Base-by-base conservation (phyloP, 1,140 invertebrate species). In the Onthophagus taurus region DNA sequence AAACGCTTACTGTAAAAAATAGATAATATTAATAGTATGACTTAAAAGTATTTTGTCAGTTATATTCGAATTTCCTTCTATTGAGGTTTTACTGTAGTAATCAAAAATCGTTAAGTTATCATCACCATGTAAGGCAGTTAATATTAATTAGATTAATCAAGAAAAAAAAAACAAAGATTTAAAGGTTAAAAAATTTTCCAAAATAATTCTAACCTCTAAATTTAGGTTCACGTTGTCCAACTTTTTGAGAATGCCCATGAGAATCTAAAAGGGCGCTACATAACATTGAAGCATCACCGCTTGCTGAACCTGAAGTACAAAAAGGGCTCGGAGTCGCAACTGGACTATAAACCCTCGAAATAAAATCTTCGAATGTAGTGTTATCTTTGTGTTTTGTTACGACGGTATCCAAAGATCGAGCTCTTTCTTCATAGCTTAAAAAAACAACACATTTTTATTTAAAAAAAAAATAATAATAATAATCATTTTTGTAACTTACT, bases 291-390 rank as follows among this genome's bases (percentile, higher is more conserved):
- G 19, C 45, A 50, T 49, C 48, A 20, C 46, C 36, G 12, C 19
- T 50, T 5, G 44, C 50, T 12, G 52, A 51, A 47, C 51, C 61
- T 43, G 62, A 50, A 6, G 57, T 59, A 38, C 52, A 62, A 54
- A 67, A 78, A 4, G 71, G 64, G 54, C 68, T 71, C 12, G 64
- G 52, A 3, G 71, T 69, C 36, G 78, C 75, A 47, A 83, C 74
- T 2, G 89, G 89, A 50, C 81, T 83, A 63, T 85, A 92, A 31
- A 93, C 81, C 60, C 83, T 78, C 3, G 84, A 77, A 45, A 86
- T 80, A 64, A 93, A 93, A 39, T 90, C 84, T 69, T 97, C 94
- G 69, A 94, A 97, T 16, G 89, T 94, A 36, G 85, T 83, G 29
- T 80, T 76, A 59, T 87, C 83, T 65, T 88, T 89, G 65, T 95